Base-by-base conservation (phyloP, 2,113 vertebrate genomes). In the Barbus barbus region DNA sequence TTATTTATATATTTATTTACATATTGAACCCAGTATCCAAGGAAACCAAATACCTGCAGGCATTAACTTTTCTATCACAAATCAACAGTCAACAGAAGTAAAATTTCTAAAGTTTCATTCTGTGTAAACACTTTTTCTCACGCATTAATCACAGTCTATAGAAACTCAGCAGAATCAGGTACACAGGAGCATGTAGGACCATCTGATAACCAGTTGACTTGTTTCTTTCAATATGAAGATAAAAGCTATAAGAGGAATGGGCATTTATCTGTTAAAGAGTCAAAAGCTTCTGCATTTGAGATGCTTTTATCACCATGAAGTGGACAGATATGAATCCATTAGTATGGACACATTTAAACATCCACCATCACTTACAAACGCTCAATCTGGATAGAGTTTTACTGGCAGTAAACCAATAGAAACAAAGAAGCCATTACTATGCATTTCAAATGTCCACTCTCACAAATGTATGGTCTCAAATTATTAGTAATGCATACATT, bases 301-400 rank as follows among this genome's bases (percentile, higher is more conserved):
- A 63, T n/a, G 58, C 58, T 63, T 79, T 63, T 79, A 79, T 79
- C 77, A 79, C 36, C 6, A 65, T 11, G 58, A 26, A 44, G 46
- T 44, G 65, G 48, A 46, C 41, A 56, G 24, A 46, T 31, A 33
- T 51, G 75, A 56, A 58, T 46, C 72, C 84, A 82, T 86, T 77
- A 86, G 84, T 18, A 26, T 46, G 53, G 12, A 31, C 24, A 36
- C 65, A 16, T 38, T 53, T 76, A 72, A n/a, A 77, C 61, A 56
- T 82, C 12, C 46, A 82, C 44, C 36, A 71, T 60, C 48, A 48
- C 22, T 79, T 71, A 72, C 26, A 33, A 0, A 56, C 5, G 14
- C 3, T 48, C 13, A 48, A 75, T 61, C 16, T 76, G 56, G 63
- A 51, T 24, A 26, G 20, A 24, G n/a, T 76, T 76, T 65, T 65